Evolutionary conservation across 2,797 vertebrate genomes (phyloP), one percentile per base, ranked within the genome.

Genomic region (Eupleurogrammus muticus): DNA sequence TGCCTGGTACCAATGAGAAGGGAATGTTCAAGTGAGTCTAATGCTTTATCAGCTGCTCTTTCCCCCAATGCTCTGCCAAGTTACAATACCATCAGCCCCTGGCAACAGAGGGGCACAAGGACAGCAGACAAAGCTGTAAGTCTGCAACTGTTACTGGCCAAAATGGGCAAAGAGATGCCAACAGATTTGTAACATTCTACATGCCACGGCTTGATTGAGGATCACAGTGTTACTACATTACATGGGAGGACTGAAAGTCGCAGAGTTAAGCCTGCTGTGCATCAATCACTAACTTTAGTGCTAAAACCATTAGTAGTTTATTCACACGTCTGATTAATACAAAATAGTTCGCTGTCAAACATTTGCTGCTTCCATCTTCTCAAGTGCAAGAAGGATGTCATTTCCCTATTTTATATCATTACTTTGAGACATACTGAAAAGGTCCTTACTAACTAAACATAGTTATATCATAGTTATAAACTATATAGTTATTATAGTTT

Each of bases 21-120:
- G 62, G 62, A 75, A 84, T 67, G 83, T 84, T 47, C 67, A 56
- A 82, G 36, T 28, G 20, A 54, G 53, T 19, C 49, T 57, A 14
- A 67, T 19, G 13, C 52, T 52, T 53, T 1, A 40, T 14, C 70
- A 88, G 75, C 76, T 80, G 77, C 21, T 70, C n/a, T 54, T 38
- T 42, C 44, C 66, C 17, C 16, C 13, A 28, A 59, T 36, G 34
- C 63, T 57, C 20, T 71, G 72, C 70, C 81, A 79, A 66, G 21
- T 56, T 20, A 57, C 44, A 68, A 67, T 34, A 53, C 16, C 20
- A 35, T 42, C 16, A 14, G n/a, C 19, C 66, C 24, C 16, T 5
- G 53, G 52, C 17, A 62, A 28, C 50, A 42, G 21, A 5, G 36
- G 21, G 60, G 61, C 57, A 42, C 14, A 47, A 58, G 75, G 59